Percentiles rank a stretch among this genome's conserved stretches.
Evolutionary conservation across 30 jellyfish, hydroid and myxozoan species (phyloP).

Genomic region (Turritopsis dohrnii): DNA sequence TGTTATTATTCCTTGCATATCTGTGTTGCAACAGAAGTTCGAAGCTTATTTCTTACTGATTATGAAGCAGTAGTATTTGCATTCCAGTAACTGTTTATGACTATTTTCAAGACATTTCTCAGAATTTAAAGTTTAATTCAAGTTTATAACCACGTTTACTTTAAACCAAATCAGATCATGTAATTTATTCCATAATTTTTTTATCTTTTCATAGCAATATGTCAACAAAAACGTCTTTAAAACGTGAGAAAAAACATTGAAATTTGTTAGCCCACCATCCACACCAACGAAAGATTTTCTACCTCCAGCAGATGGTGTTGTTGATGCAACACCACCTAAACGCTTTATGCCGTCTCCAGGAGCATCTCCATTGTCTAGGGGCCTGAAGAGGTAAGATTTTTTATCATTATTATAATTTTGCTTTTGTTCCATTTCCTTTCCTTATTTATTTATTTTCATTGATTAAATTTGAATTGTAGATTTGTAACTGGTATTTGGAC

Average conservation of each 20-base stretch:
- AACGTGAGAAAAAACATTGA: not conserved
- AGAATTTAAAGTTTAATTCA: no score
- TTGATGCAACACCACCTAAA: not conserved
- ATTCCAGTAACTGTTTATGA: not conserved
- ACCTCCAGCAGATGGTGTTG: not conserved
- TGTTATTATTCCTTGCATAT: not conserved
- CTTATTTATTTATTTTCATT: not conserved
- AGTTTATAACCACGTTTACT: no score
- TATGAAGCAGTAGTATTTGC: not conserved
- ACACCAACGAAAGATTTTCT: no score
- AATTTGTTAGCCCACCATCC: not conserved
- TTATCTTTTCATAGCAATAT: no score
- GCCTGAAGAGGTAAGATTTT: not conserved
- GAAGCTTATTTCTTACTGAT: not conserved
- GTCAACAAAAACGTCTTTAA: not conserved
- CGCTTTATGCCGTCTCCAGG: not conserved
- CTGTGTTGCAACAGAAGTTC: no score
- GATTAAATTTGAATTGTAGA: slow-evolving; percentile 4
- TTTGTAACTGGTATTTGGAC: slow-evolving; percentile 22
- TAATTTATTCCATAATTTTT: no score
- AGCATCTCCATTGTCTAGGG: not conserved
- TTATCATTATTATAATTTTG: not conserved
- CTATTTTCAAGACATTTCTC: no score
- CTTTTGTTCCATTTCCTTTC: not conserved
- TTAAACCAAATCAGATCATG: no score